Base-by-base conservation (phyloP, 92 coral and sea anemone species). In the Galaxea fascicularis region DNA sequence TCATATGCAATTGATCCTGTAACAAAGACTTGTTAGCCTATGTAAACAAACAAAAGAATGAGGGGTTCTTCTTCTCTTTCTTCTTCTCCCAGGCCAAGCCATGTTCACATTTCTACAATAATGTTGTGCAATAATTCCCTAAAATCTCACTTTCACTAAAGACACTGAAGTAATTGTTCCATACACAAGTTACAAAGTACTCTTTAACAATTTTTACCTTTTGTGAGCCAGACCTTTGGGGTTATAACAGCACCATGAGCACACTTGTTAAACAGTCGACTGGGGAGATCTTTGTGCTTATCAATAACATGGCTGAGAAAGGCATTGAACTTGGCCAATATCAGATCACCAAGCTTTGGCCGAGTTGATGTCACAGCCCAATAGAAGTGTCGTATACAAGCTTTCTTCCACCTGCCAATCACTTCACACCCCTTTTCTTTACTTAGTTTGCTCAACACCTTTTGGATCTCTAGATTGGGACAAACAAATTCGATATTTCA, bases 401-500 rank as follows among this genome's bases (percentile, higher is more conserved):
- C 95, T 58, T 88, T 92, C 35, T 60, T 92, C 92, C 95, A 92
- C 52, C 71, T 78, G 15, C 83, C 83, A 25, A 87, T 74, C 20
- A 67, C 73, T 58, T 87, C 85, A 63, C 71, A 72, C 5, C 87
- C 92, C 29, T 91, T 91, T 27, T 82, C 89, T 71, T 91, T 91
- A 63, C 84, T 52, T 8, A 78, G 85, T 72, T 91, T 92, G 26
- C 70, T 79, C 63, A 88, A 63, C 31, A 89, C 72, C 70, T 91
- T 91, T 77, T 88, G 87, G 72, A 92, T 88, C 62, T 92, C 92
- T 87, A 64, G n/a, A n/a, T n/a, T n/a, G n/a, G n/a, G n/a, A n/a
- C n/a, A 15, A 78, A 82, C 49, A 39, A 54, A 73, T 63, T 46
- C 20, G 77, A n/a, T n/a, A n/a, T n/a, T n/a, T n/a, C n/a, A n/a